Evolutionary conservation across 2,113 vertebrate species (phyloP).

Genomic region (Pluvialis apricaria): DNA sequence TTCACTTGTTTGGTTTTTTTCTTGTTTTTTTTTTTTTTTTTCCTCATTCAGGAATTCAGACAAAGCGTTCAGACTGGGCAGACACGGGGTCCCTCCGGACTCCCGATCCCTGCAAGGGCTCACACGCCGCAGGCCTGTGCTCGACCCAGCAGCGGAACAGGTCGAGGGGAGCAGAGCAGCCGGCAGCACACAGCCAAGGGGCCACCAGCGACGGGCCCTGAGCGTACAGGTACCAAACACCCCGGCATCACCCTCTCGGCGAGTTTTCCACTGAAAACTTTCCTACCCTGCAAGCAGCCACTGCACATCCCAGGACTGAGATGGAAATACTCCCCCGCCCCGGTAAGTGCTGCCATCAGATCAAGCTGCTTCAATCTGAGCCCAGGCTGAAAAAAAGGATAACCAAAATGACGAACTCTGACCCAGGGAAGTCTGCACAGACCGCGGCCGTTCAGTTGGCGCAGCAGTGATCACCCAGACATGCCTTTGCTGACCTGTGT

Average conservation of each 20-base stretch:
- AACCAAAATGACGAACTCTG: not conserved
- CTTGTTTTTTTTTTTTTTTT: not conserved
- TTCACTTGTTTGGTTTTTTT: not conserved
- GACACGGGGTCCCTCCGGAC: rapidly evolving
- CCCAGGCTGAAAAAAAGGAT: not conserved
- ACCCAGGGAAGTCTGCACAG: not conserved
- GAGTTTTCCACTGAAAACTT: not conserved
- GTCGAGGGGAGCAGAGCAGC: not conserved
- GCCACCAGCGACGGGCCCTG: not conserved
- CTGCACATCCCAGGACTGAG: not conserved
- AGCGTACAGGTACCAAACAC: not conserved
- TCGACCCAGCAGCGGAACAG: rapidly evolving
- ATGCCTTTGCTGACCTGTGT: not conserved
- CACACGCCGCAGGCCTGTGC: not conserved
- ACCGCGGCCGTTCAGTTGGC: rapidly evolving
- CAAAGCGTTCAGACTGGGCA: not conserved
- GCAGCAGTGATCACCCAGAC: not conserved
- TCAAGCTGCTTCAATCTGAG: not conserved
- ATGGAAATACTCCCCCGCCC: not conserved
- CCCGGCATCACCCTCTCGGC: not conserved
- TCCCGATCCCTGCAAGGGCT: not conserved
- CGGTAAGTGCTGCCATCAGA: not conserved
- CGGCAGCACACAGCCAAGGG: not conserved
- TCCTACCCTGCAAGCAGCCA: not conserved
- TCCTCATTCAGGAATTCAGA: not conserved